These are phyloP conservation scores for Nanorana parkeri DNA, from an alignment of 2,113 vertebrate species.

Conservation along the genomic window DNA sequence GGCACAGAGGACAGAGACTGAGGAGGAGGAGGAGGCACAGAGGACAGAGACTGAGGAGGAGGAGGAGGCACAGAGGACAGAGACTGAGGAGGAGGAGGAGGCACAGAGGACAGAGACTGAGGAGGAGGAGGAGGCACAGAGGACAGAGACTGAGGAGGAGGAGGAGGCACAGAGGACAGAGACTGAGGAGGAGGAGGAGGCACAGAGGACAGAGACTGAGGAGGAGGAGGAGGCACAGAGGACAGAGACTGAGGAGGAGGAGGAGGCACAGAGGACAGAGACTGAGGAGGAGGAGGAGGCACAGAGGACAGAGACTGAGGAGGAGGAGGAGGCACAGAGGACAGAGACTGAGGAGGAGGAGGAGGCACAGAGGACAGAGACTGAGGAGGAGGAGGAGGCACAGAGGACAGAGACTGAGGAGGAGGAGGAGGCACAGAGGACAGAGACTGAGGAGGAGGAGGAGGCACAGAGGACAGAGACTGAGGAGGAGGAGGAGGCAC, in stretches of 20 bases:
- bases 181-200: no score
- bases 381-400: background rate
- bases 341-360: no score
- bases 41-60: background rate
- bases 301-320: background rate
- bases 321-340: no score
- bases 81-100: no score
- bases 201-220: no score
- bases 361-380: background rate
- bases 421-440: background rate
- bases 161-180: no score
- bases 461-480: background rate
- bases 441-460: background rate
- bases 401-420: background rate
- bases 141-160: no score
- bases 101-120: no score
- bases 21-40: background rate
- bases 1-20: background rate
- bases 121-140: no score
- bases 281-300: background rate
- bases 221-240: background rate
- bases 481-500: background rate
- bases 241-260: background rate
- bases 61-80: no score
- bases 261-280: background rate